Percentiles rank a stretch among this genome's conserved stretches.
These are phyloP conservation scores for Metopia argyrocephala DNA, from an alignment of 2,888 invertebrate species.

Conservation along the genomic window DNA sequence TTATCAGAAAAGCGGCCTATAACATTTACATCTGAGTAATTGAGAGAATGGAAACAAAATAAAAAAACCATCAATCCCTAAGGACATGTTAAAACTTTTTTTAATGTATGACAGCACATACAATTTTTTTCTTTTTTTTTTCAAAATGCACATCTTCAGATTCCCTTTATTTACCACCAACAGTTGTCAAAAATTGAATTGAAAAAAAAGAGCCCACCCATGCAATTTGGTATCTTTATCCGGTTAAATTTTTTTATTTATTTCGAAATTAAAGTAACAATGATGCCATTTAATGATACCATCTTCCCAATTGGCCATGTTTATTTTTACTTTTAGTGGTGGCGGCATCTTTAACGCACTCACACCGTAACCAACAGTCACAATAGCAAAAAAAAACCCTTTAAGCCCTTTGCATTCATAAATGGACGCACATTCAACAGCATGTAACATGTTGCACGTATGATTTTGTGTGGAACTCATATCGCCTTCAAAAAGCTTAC, in stretches of 20 bases:
- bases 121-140: too few species aligned
- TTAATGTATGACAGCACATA: too few species aligned
- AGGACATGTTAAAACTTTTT: conserved; percentile 61
- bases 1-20: conserved; percentile 2
- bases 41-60: background rate
- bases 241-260: conserved; percentile 21
- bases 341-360: conserved; percentile 59
- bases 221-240: conserved; percentile 50
- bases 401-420: conserved; percentile 70
- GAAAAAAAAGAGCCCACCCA: conserved; percentile 61
- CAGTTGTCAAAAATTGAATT: conserved; percentile 60
- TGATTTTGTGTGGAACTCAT: conserved; percentile 4
- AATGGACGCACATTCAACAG: conserved; percentile 45
- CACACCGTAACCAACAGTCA: conserved; percentile 7
- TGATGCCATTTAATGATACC: conserved; percentile 58
- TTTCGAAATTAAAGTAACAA: conserved; percentile 20
- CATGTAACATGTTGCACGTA: conserved; percentile 45
- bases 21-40: background rate
- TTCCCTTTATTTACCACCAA: conserved; percentile 31
- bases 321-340: conserved; percentile 29
- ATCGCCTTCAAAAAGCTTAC: conserved; percentile 16
- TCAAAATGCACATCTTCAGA: conserved; percentile 8
- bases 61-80: conserved; percentile 49
- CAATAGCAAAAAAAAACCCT: conserved; percentile 40
- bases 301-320: conserved; percentile 49